phyloP scores from a whole-genome alignment of 1,140 invertebrate genomes.

The Drosophila virilis region DNA sequence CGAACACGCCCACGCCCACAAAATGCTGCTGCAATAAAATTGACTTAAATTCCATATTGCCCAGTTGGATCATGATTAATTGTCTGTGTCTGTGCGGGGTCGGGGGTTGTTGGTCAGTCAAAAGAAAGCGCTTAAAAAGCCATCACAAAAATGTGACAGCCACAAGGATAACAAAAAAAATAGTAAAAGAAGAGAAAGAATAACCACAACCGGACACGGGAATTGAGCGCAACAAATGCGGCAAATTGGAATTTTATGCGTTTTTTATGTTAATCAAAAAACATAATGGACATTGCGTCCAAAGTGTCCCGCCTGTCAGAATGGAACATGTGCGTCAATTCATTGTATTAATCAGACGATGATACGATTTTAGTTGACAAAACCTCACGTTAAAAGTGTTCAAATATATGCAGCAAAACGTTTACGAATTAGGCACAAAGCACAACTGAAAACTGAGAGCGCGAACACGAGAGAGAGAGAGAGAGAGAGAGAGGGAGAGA shows the following conservation, averaged over 20 bases:
- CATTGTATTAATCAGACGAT: conserved; percentile 28
- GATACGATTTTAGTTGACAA: conserved; percentile 87
- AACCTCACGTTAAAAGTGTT: background rate
- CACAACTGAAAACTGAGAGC: background rate
- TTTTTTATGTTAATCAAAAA: conserved; percentile 58
- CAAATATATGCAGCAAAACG: background rate
- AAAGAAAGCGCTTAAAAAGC: conserved; percentile 46
- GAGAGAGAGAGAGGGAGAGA: background rate
- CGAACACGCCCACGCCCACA: background rate
- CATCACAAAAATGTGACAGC: conserved; percentile 54
- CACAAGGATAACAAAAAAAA: background rate
- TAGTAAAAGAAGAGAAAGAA: background rate
- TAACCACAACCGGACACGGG: conserved; percentile 15
- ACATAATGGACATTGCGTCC: conserved; percentile 31
- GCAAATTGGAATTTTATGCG: conserved; percentile 66
- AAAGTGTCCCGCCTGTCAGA: conserved; percentile 22
- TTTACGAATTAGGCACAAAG: background rate
- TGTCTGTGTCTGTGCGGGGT: background rate
- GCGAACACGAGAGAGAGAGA: background rate
- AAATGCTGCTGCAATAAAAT: conserved; percentile 33
- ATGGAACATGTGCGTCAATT: conserved; percentile 30
- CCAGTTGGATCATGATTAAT: conserved; percentile 38
- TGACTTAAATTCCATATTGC: conserved; percentile 27
- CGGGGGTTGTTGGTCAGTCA: conserved; percentile 21
- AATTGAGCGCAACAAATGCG: conserved; percentile 61